A percentile compares a stretch with the other conserved stretches of the same genome.
Conservation (phyloP, 2,113 vertebrate species). For the Rallus limicola region DNA sequence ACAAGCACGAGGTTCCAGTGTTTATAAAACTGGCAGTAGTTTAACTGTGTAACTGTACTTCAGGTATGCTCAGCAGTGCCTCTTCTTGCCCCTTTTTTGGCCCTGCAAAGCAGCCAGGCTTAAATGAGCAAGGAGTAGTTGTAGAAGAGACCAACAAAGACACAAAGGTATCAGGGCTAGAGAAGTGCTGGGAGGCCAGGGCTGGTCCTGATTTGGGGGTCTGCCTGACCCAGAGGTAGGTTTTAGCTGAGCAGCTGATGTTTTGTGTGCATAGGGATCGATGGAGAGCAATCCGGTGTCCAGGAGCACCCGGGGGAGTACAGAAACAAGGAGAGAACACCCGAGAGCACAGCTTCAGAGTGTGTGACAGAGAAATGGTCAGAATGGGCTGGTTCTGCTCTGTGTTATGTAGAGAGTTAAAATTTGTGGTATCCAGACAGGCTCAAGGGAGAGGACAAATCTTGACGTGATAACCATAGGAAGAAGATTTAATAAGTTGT, state of each 20-base stretch:
- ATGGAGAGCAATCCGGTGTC: not conserved
- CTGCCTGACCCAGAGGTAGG: not conserved
- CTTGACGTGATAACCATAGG: not conserved
- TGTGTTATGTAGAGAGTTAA: rapidly evolving
- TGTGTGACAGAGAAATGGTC: not conserved
- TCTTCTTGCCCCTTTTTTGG: rapidly evolving
- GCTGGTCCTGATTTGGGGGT: not conserved
- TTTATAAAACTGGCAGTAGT: not conserved
- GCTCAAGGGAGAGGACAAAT: not conserved
- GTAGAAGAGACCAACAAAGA: not conserved
- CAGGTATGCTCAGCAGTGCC: not conserved
- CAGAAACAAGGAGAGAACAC: not conserved
- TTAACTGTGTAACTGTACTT: not conserved
- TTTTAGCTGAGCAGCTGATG: not conserved
- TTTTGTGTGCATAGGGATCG: not conserved
- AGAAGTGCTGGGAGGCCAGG: not conserved
- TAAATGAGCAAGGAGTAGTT: not conserved
- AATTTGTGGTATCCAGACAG: not conserved
- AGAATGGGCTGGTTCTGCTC: not conserved
- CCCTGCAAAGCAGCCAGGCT: not conserved
- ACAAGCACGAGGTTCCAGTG: not conserved
- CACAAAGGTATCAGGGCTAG: not conserved
- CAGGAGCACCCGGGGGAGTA: not conserved
- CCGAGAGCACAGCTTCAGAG: not conserved
- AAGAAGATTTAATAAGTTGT: not conserved